phyloP scores from a whole-genome alignment of 2,888 invertebrate species.

The Ornithoptera alexandrae region DNA sequence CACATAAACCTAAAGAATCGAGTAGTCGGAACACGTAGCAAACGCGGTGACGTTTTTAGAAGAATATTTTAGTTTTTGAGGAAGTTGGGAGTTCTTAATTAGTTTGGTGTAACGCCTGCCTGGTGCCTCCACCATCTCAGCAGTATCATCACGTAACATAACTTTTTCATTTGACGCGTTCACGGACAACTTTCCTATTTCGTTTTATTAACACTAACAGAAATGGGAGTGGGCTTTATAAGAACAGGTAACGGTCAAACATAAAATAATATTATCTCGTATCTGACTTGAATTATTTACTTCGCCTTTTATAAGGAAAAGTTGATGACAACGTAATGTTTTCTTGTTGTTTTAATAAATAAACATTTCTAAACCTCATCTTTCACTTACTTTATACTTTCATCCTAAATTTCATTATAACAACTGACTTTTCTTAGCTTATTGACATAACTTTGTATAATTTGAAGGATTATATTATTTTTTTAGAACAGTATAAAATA shows the following conservation, averaged over 20 bases:
- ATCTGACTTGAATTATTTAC: constrained; percentile 28
- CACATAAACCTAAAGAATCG: constrained; percentile 35
- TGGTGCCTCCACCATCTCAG: constrained; percentile 67
- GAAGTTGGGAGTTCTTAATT: constrained; percentile 76
- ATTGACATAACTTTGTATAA: too few relatives aligned
- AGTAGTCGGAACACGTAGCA: constrained; percentile 63
- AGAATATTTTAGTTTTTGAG: constrained; percentile 77
- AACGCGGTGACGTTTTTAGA: constrained; percentile 73
- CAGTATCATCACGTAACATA: constrained; percentile 78
- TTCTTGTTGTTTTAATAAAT: constrained; percentile 5
- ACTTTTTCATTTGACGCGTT: constrained; percentile 79
- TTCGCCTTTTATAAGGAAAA: constrained; percentile 20
- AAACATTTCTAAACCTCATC: neutral
- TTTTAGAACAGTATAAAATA: too few relatives aligned
- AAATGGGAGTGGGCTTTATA: constrained; percentile 75
- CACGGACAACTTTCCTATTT: constrained; percentile 75
- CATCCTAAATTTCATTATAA: too few relatives aligned
- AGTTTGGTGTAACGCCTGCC: constrained; percentile 65
- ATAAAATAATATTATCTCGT: constrained; percentile 40
- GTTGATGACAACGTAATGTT: constrained; percentile 12
- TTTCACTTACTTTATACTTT: neutral
- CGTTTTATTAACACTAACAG: constrained; percentile 79
- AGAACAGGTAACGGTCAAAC: constrained; percentile 58
- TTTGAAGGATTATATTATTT: too few relatives aligned
- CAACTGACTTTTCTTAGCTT: too few relatives aligned